phyloP scores from a whole-genome alignment of 2,113 vertebrate genomes.

The Oryctolagus cuniculus region mOryCun1.1 NC_091433.1:159371001-159371500 shows the following conservation, averaged over 20 bases:
- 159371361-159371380: not conserved
- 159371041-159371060: not conserved
- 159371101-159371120: not conserved
- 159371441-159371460: not conserved
- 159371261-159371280: not conserved
- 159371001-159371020: not conserved
- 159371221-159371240: conserved; percentile 16
- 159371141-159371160: not conserved
- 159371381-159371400: not conserved
- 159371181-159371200: not conserved
- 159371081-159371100: not conserved
- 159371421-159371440: conserved; percentile 40
- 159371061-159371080: not conserved
- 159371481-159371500: not conserved
- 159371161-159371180: not conserved
- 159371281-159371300: not conserved
- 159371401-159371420: not conserved
- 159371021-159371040: not conserved
- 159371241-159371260: not conserved
- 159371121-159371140: not conserved
- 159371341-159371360: not conserved
- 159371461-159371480: conserved; percentile 6
- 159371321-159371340: not conserved
- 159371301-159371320: not conserved
- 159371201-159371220: conserved; percentile 11